Evolutionary conservation across 2,888 invertebrate genomes (phyloP), one percentile per base, ranked within the genome.

Genomic region (Trichogramma evanescens): DNA sequence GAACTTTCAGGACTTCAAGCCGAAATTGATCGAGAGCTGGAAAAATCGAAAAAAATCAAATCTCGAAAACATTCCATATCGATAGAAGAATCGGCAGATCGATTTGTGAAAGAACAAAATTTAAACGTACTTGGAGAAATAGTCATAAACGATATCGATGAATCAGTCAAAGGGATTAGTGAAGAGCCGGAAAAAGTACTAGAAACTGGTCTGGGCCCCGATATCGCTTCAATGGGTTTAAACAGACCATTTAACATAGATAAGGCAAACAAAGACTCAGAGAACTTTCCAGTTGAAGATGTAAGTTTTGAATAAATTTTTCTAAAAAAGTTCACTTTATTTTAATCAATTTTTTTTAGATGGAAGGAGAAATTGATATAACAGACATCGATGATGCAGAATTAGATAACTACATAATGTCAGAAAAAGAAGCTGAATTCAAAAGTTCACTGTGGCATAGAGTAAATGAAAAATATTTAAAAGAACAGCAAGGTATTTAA

Each of bases 391-490:
- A 97, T 71, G 98, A 98, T 71, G 88, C 86, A 5, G 97, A 98
- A 80, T 82, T 98, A 52, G 89, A 91, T 72, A 86, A 87, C 9
- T 90, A 95, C 70, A 91, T 97, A 63, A 83, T 93, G 80, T 84
- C 84, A 3, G 89, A 89, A 49, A 85, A 86, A 55, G 98, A 98
- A 78, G 86, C 89, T 0, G 79, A 84, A 54, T 83, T 87, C 59
- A 99, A 98, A 78, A 87, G 89, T 9, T 82, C 82, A 58, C 79
- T 95, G 71, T 99, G 98, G 98, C 88, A 91, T 72, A 85, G 86
- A 71, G 80, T 91, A 2, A 96, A 98, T 77, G 92, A 91, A 1
- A 88, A 87, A 8, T 97, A 92, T 77, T 81, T 99, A 60, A 85
- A 86, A 70, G 89, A 91, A 69, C 88, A 91, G 77, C 89, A 91